These are phyloP conservation scores for Caenorhabditis inopinata DNA, from an alignment of 1,140 invertebrate genomes.

Conservation along the genomic window DNA sequence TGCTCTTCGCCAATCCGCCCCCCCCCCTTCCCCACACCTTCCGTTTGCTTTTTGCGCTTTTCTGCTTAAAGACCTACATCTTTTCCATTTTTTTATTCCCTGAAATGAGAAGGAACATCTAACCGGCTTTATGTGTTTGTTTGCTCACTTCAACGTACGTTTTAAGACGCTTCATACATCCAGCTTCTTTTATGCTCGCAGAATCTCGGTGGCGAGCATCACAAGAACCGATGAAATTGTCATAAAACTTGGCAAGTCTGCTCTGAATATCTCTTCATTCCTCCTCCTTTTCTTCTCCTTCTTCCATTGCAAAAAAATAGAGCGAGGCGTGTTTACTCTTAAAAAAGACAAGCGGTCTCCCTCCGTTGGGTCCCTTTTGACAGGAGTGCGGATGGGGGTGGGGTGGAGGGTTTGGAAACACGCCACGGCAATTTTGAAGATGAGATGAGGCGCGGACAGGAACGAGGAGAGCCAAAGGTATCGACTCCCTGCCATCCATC, in stretches of 20 bases:
- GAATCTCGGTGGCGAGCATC: background rate
- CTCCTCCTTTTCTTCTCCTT: background rate
- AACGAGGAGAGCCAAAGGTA: background rate
- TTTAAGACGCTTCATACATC: background rate
- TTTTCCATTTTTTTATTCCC: background rate
- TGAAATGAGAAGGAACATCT: background rate
- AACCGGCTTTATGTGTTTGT: conserved; percentile 5
- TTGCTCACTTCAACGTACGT: background rate
- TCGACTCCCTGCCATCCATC: background rate
- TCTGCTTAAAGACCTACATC: background rate
- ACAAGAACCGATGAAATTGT: background rate
- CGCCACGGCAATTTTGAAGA: background rate
- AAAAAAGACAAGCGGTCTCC: background rate
- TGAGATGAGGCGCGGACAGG: background rate
- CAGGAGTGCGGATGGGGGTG: too few relatives aligned
- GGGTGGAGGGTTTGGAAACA: too few relatives aligned
- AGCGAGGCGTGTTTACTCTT: background rate
- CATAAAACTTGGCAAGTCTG: background rate
- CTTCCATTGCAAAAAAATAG: background rate
- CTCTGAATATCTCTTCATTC: background rate
- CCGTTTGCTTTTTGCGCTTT: background rate
- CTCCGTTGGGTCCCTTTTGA: background rate
- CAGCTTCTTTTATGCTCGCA: background rate
- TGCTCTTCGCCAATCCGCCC: background rate
- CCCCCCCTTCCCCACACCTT: background rate